Evolutionary conservation across 2,797 vertebrate genomes (phyloP), one percentile per base, ranked within the genome.

Genomic region (Myotis daubentonii): DNA sequence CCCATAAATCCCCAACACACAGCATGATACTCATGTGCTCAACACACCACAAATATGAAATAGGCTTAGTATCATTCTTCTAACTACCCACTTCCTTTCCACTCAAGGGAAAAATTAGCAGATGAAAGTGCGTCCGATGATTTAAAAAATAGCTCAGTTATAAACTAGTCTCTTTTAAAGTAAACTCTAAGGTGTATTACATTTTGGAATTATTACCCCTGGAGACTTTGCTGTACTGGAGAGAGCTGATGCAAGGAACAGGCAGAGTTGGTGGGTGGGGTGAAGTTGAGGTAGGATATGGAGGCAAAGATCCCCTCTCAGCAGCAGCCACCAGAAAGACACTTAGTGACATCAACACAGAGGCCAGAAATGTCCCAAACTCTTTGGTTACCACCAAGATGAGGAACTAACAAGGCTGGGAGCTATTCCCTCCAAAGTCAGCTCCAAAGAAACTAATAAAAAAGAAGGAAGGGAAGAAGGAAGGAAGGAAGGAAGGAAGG

Each of bases 161-260:
- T 33, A 76, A 20, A 38, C 5, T 47, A 85, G 33, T 33, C 81
- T 33, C 16, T 87, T 89, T 93, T 62, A 49, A 65, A 49, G 51
- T 47, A 41, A 65, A 65, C 5, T 79, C 17, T 60, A 72, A 65
- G 25, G 55, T 62, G 10, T 23, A n/a, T 44, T 78, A 2, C 15
- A 71, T 41, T 87, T 91, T 80, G 38, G 20, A 79, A 66, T 78
- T 66, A 15, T 36, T 71, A 36, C 60, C 53, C n/a, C 78, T 41
- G 9, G 23, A 49, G 49, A 53, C 9, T 41, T 19, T 23, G 22
- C 11, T 85, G n/a, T 55, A 10, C 17, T 7, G 3, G 2, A 44
- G 38, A 74, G 44, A 83, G 44, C 13, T 90, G 47, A 49, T 11
- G 10, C 11, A 2, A n/a, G 3, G 6, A 53, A 87, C 0, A 60